Conservation (phyloP, 2,113 vertebrate species). For the Spizaetus ornatus region DNA sequence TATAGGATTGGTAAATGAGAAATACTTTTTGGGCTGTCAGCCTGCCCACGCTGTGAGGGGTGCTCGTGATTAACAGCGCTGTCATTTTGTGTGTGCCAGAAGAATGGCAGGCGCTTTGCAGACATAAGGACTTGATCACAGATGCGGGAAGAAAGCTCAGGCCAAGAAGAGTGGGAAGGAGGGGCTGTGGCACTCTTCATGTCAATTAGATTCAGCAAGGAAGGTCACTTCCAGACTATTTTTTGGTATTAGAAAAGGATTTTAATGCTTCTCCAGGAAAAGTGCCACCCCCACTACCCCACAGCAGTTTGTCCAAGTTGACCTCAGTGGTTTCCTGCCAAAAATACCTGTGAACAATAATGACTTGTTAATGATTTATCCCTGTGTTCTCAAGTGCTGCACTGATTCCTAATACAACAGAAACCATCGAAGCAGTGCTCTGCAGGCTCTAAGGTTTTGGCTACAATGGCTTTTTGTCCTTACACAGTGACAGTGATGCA, state of each 20-base stretch:
- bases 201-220: background rate
- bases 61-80: background rate
- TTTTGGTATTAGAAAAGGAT: background rate
- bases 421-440: background rate
- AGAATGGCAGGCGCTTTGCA: background rate
- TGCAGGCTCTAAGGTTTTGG: background rate
- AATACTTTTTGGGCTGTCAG: background rate
- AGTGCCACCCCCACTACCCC: background rate
- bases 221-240: background rate
- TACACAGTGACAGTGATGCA: background rate
- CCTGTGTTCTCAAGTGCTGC: slow-evolving; percentile 18
- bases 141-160: background rate
- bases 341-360: slow-evolving; percentile 62
- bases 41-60: background rate
- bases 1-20: background rate
- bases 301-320: slow-evolving; percentile 19
- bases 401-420: background rate
- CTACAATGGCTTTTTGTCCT: slow-evolving; percentile 16
- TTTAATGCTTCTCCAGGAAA: background rate
- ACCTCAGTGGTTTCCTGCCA: slow-evolving; percentile 56
- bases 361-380: slow-evolving; percentile 66
- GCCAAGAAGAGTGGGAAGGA: background rate
- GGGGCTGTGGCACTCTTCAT: background rate
- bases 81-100: background rate
- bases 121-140: background rate